These are phyloP conservation scores for Serinus canaria DNA, from an alignment of 2,113 vertebrate genomes.

Conservation along the genomic window DNA sequence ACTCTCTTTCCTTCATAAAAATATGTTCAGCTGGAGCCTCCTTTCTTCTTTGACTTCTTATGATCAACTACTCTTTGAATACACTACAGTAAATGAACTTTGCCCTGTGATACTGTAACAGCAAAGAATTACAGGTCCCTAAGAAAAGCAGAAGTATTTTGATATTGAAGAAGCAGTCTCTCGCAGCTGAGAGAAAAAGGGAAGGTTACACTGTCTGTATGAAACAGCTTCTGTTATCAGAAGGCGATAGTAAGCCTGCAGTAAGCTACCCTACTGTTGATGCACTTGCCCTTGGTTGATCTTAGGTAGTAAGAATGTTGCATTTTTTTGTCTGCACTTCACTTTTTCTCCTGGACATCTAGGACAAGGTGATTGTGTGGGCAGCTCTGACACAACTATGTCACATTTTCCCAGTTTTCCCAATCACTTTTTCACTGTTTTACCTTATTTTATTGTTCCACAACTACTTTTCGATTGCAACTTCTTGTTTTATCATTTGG, in stretches of 20 bases:
- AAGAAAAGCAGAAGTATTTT: not conserved
- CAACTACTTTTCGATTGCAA: not conserved
- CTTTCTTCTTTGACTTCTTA: not conserved
- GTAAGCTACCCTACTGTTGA: not conserved
- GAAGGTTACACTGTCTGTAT: not conserved
- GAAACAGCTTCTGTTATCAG: not conserved
- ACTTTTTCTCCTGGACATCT: not conserved
- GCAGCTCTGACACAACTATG: not conserved
- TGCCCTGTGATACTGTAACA: not conserved
- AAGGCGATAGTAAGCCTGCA: not conserved
- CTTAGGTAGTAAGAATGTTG: not conserved
- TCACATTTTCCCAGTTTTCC: not conserved
- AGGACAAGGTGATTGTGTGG: not conserved
- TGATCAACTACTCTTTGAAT: not conserved
- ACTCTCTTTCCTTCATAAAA: not conserved
- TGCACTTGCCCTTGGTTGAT: not conserved
- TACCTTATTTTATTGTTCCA: not conserved
- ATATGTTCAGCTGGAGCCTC: not conserved
- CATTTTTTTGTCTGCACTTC: not conserved
- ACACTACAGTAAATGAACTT: not conserved
- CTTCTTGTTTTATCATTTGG: not conserved
- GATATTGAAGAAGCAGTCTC: not conserved
- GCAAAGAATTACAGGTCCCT: not conserved
- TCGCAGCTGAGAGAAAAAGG: not conserved
- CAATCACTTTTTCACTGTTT: not conserved